Percentiles rank a stretch among this genome's conserved stretches.
These are phyloP conservation scores for Coleophora flavipennella DNA, from an alignment of 2,888 invertebrate species.

Conservation along the genomic window DNA sequence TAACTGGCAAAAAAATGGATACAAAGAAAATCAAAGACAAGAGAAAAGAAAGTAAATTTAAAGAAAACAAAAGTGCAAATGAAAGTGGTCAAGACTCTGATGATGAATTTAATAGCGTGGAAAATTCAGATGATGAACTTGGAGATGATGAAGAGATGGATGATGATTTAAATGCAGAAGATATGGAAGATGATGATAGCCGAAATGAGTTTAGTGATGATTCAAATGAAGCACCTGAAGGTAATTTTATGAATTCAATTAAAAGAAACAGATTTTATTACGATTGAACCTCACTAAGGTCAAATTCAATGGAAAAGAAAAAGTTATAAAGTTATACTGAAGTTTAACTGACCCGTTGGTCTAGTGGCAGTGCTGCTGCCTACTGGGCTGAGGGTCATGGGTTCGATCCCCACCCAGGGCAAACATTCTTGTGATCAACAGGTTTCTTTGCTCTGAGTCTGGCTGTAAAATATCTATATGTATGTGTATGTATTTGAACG, in stretches of 20 bases:
- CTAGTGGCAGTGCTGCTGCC: no score
- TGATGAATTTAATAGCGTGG: slow-evolving; percentile 16
- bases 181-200: slow-evolving; percentile 10
- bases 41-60: slow-evolving; percentile 12
- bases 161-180: slow-evolving; percentile 13
- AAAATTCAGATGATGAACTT: slow-evolving; percentile 17
- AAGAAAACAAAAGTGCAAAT: slow-evolving; percentile 8
- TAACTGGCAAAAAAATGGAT: slow-evolving; percentile 56
- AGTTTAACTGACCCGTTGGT: no score
- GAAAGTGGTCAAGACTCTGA: slow-evolving; percentile 16
- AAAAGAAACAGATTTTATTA: not conserved
- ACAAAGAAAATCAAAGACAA: slow-evolving; percentile 12
- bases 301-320: not conserved
- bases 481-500: no score
- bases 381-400: no score
- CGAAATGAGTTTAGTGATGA: slow-evolving; percentile 12
- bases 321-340: no score
- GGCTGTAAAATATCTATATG: no score
- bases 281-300: not conserved
- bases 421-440: no score
- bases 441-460: no score
- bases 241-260: slow-evolving; percentile 15
- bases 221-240: slow-evolving; percentile 27
- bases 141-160: slow-evolving; percentile 14
- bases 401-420: no score